Evolutionary conservation across 2,888 invertebrate species (phyloP), one percentile per base, ranked within the genome.

Genomic region (Chloroclystis v-ata): DNA sequence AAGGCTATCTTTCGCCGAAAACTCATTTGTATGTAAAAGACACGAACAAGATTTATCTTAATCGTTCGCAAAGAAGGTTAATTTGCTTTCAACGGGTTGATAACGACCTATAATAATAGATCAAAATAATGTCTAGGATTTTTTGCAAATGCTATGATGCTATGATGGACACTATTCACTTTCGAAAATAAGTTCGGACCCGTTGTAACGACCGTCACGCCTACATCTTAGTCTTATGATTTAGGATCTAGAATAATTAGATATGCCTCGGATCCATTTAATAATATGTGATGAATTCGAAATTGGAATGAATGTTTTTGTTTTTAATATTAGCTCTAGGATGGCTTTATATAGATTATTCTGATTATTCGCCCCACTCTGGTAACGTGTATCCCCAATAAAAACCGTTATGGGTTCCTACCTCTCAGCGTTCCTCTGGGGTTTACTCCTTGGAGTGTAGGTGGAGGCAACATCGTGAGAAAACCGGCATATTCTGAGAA

Each of bases 81-180:
- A 79, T 78, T 76, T 67, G 69, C 52, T 50, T 55, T 59, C 59
- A 65, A 61, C 62, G 60, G 56, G 56, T 53, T 60, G 63, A 61
- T 72, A 72, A 75, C 67, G 60, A 66, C 59, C 56, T 46, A 47
- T 72, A 73, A 71, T 71, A 61, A 71, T 57, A 64, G 50, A 57
- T 69, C 60, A 60, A 62, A 61, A 63, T 60, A 59, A 57, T 57
- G 32, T 54, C 52, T 54, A 52, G 51, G 60, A 56, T 52, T 61
- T 57, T 58, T 52, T 55, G 39, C 53, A 43, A 37, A 24, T 16
- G 37, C 28, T 41, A 42, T n/a, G n/a, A n/a, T n/a, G n/a, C n/a
- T n/a, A n/a, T 55, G 57, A 50, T 48, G 42, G 48, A 47, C 44
- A 40, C 30, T 39, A 44, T 14, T 47, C 50, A 56, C 58, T 58